Evolutionary conservation across 2,113 vertebrate species (phyloP), one percentile per base, ranked within the genome.

Genomic region (Salvelinus sp.): DNA sequence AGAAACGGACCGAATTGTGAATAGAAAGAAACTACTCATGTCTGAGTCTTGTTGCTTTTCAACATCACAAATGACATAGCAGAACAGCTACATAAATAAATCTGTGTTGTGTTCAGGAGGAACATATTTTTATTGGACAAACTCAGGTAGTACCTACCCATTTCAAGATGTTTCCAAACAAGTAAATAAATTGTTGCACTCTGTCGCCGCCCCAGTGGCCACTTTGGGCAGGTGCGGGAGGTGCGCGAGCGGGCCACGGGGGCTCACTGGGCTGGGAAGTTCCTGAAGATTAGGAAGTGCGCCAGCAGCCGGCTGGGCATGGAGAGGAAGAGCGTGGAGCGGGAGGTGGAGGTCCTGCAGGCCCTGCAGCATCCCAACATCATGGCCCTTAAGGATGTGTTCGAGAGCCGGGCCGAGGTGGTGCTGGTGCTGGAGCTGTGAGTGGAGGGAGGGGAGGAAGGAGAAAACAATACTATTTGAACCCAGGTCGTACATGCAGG

Each of bases 371-470:
- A 96, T 58, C 88, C 92, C 28, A 93, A 92, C 82, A 86, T 95
- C 60, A 89, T 95, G 83, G 65, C 50, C 9, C 89, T 95, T 5
- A 88, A 87, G 1, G 85, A 96, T 2, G 88, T 95, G 67, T 96
- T 96, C 0, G 81, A 92, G 83, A 91, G 93, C 88, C 85, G 82
- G 16, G 86, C 91, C 0, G 92, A 96, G 86, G 82, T 93, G 90
- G 94, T 95, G 72, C 93, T 93, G 0, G 68, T 96, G 65, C 82
- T 94, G 82, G 94, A 96, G 83, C 90, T 94, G 94, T 95, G 83
- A 92, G 95, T 90, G 50, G 0, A 57, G 25, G 22, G 16, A 4
- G 62, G 60, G 72, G 64, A 12, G 6, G 33, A 65, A 58, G 27
- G 58, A 54, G 50, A 54, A 54, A 54, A 54, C 50, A 3, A 54